A percentile compares a stretch with the other conserved stretches of the same genome.
phyloP scores from a whole-genome alignment of 2,888 invertebrate genomes.

The Eristalis pertinax region DNA sequence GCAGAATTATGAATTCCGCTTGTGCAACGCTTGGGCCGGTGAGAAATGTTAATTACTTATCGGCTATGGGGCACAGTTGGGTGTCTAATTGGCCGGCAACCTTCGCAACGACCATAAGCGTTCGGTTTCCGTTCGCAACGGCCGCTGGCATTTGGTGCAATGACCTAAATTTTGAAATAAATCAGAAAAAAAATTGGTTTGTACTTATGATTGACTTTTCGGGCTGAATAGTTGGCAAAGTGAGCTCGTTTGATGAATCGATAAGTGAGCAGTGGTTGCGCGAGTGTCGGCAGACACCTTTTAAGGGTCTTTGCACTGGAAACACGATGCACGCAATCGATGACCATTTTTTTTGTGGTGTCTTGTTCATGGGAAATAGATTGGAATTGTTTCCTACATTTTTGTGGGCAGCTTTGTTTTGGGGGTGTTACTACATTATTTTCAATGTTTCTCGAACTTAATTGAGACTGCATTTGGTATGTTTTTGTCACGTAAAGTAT shows the following conservation, averaged over 20 bases:
- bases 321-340: background rate
- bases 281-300: background rate
- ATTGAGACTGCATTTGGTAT: too few relatives aligned
- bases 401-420: background rate
- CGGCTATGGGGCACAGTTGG: background rate
- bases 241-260: background rate
- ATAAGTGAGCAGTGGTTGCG: background rate
- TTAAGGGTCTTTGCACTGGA: background rate
- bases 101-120: slow-evolving; percentile 1
- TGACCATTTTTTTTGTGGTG: background rate
- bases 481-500: too few relatives aligned
- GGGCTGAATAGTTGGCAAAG: background rate
- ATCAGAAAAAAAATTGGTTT: background rate
- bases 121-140: background rate
- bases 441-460: background rate
- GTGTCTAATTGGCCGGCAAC: background rate
- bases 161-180: slow-evolving; percentile 17
- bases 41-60: slow-evolving; percentile 11
- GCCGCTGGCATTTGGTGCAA: slow-evolving; percentile 19
- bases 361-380: background rate
- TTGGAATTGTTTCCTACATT: background rate
- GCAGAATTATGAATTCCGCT: slow-evolving; percentile 34
- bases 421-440: background rate
- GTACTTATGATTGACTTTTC: background rate
- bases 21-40: slow-evolving; percentile 13